A percentile compares a stretch with the other conserved stretches of the same genome.
Conservation (phyloP, 2,888 invertebrate species). For the Drosophila testacea region DNA sequence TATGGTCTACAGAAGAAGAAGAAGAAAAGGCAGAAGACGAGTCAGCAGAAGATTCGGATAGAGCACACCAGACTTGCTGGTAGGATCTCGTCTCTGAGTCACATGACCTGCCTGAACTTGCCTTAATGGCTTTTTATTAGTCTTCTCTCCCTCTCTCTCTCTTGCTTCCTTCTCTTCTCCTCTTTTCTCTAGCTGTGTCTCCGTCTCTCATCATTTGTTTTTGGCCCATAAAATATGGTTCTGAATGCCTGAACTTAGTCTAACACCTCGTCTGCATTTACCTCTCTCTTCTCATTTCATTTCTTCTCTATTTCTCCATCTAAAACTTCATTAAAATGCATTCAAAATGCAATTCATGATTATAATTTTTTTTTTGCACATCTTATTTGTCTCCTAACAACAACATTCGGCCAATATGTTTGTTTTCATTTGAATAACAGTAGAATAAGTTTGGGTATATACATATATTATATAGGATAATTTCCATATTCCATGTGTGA, state of each 20-base stretch:
- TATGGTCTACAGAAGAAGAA: conserved; percentile 47
- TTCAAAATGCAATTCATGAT: conserved; percentile 46
- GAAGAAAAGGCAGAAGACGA: neutral
- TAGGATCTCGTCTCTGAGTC: conserved; percentile 57
- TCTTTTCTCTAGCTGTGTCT: neutral
- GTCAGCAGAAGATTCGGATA: conserved; percentile 1
- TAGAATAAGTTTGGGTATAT: too few relatives aligned
- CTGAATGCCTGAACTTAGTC: neutral
- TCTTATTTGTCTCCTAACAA: conserved; percentile 7
- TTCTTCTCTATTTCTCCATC: neutral
- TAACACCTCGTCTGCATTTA: conserved; percentile 16
- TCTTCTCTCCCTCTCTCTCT: neutral
- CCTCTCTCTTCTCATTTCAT: too few relatives aligned
- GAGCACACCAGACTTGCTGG: conserved; percentile 31
- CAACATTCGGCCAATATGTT: too few relatives aligned
- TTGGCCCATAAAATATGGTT: conserved; percentile 14
- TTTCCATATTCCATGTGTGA: conserved; percentile 35
- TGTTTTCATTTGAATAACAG: too few relatives aligned
- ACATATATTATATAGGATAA: conserved; percentile 5
- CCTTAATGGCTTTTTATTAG: conserved; percentile 75
- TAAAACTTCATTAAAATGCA: conserved; percentile 36
- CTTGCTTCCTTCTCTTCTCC: neutral
- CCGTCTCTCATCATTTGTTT: neutral
- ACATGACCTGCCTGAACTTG: conserved; percentile 80
- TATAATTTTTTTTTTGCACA: neutral